Conservation (phyloP, 2,888 invertebrate species). For the Drosophila bunnanda region DNA sequence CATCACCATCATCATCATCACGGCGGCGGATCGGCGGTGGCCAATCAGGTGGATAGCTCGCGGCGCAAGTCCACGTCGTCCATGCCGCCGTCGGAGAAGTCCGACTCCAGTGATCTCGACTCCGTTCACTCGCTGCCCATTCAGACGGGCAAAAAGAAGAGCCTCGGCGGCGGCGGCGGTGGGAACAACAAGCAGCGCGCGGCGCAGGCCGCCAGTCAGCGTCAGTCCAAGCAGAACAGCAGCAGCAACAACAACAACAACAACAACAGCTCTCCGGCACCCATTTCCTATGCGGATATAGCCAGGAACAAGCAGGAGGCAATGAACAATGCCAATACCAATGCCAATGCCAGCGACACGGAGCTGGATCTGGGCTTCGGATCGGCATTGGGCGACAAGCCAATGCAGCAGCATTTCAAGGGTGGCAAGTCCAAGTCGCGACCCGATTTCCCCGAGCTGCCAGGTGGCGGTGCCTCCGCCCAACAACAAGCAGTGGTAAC, state of each 20-base stretch:
- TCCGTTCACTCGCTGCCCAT: conserved; percentile 94
- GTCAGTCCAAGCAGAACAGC: conserved; percentile 58
- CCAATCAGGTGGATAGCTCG: conserved; percentile 75
- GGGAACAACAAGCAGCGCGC: conserved; percentile 57
- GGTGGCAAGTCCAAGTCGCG: conserved; percentile 50
- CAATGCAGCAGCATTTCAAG: conserved; percentile 7
- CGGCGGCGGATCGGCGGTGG: conserved; percentile 16
- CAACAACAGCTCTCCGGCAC: conserved; percentile 55
- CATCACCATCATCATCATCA: conserved; percentile 40
- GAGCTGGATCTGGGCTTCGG: conserved; percentile 22
- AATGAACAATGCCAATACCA: conserved; percentile 22
- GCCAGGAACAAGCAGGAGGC: conserved; percentile 86
- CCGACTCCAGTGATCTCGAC: conserved; percentile 92
- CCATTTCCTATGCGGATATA: conserved; percentile 92
- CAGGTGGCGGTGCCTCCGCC: conserved; percentile 37
- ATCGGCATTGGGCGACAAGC: conserved; percentile 3
- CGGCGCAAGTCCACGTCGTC: conserved; percentile 90
- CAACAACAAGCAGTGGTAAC: conserved; percentile 5
- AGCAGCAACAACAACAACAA: not conserved
- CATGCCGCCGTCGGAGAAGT: conserved; percentile 93
- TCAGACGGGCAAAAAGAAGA: conserved; percentile 83
- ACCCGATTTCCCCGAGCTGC: conserved; percentile 66
- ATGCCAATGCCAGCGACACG: conserved; percentile 32
- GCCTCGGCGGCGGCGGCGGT: conserved; percentile 13
- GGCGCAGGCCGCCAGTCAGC: conserved; percentile 50